Evolutionary conservation across 2,113 vertebrate species (phyloP), one percentile per base, ranked within the genome.

Genomic region (Pogonocichla stellata): DNA sequence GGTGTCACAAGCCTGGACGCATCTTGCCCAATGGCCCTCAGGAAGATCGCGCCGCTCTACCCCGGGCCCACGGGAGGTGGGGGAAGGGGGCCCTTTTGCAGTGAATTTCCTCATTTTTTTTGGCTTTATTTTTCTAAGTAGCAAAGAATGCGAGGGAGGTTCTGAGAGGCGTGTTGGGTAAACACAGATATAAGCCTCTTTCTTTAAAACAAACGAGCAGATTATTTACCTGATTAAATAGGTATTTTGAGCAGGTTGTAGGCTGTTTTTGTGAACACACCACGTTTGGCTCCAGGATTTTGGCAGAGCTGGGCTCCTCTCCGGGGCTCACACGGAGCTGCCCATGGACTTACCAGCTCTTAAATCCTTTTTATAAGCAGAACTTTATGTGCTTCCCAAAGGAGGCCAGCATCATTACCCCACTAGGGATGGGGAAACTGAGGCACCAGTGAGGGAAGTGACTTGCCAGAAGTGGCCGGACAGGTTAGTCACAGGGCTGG

Each of bases 171-270:
- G 92, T 96, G 96, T 92, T 95, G 95, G 88, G 96, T 95, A 95
- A 96, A 97, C 94, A 95, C 31, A 84, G 88, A 56, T 83, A 87
- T 73, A 91, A 77, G 95, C 92, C 91, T 80, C 84, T 83, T 83
- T 94, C 97, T 95, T 97, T 97, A 95, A 96, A 96, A 95, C 95
- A 96, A 96, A 95, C 86, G 92, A 85, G 64, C 91, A 95, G 93
- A 92, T 95, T 95, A 95, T 97, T 97, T 97, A 96, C 95, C 95
- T 92, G 95, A 97, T 97, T 94, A 95, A 97, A 96, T 88, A 97
- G 92, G 95, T 94, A 95, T 96, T 96, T 88, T 87, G 80, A 93
- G 88, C 91, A 61, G 89, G 83, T 92, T 92, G 80, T 45, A 82
- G 95, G 92, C 93, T 94, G 72, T 70, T 92, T 77, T 81, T 87